Conservation (phyloP, 2,888 invertebrate genomes). For the Teleiodes luculella region DNA sequence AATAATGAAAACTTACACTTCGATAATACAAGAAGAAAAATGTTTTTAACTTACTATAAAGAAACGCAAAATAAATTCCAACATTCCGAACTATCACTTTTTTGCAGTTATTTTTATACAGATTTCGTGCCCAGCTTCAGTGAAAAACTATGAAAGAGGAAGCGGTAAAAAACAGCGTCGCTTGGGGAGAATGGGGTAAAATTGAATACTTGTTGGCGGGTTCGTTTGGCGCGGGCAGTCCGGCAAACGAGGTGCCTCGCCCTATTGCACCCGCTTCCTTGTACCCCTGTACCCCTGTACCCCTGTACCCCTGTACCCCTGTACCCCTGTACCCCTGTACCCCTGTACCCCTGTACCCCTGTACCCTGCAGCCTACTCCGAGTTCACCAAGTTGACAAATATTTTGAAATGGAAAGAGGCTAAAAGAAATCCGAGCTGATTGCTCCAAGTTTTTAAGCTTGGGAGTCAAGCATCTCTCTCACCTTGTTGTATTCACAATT, state of each 20-base stretch:
- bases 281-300: no score
- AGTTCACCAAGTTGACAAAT: conserved; percentile 1
- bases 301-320: neutral
- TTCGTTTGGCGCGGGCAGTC: conserved; percentile 30
- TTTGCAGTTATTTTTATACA: neutral
- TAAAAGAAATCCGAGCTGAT: neutral
- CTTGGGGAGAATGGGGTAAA: conserved; percentile 26
- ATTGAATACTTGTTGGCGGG: conserved; percentile 34
- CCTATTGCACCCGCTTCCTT: conserved; percentile 25
- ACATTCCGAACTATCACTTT: no score
- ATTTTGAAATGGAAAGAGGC: neutral
- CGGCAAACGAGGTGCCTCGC: conserved; percentile 34
- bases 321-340: neutral
- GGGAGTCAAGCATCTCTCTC: no score
- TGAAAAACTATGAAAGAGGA: conserved; percentile 10
- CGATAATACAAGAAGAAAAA: no score
- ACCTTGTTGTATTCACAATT: neutral
- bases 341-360: neutral
- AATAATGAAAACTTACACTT: no score
- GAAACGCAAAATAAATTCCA: no score
- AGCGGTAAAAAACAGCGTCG: conserved; percentile 19
- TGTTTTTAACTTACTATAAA: no score
- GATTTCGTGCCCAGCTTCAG: neutral
- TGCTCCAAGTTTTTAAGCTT: neutral
- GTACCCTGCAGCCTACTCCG: neutral